Conservation (phyloP, 2,888 invertebrate species). For the Caenorhabditis sp. region DNA sequence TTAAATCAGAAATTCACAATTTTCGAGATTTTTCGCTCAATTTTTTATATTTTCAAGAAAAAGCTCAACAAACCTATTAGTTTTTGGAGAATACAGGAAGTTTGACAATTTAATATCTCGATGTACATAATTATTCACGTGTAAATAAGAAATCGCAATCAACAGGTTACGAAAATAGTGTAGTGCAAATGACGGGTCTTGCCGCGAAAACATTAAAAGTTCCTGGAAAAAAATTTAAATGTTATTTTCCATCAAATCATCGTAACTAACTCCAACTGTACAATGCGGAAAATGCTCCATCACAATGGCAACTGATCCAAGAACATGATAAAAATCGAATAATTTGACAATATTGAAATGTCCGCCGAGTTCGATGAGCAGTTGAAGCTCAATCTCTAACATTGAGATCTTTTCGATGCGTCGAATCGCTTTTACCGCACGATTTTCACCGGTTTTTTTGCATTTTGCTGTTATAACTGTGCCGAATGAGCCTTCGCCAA, state of each 20-base stretch:
- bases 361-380: constrained; percentile 33
- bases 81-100: constrained; percentile 25
- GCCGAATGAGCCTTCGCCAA: constrained; percentile 41
- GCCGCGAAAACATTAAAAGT: constrained; percentile 15
- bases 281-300: constrained; percentile 38
- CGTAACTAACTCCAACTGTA: constrained; percentile 9
- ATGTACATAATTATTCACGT: constrained; percentile 34
- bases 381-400: constrained; percentile 28
- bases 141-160: constrained; percentile 29
- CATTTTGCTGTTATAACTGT: constrained; percentile 31
- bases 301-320: constrained; percentile 24
- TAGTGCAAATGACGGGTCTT: constrained; percentile 18
- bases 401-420: constrained; percentile 21
- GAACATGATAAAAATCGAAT: constrained; percentile 22
- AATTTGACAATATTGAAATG: constrained; percentile 36
- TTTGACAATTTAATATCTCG: constrained; percentile 39
- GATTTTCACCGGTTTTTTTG: constrained; percentile 3
- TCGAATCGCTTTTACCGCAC: constrained; percentile 38
- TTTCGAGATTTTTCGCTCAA: too few relatives aligned
- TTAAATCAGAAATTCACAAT: neutral
- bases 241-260: too few relatives aligned
- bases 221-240: neutral
- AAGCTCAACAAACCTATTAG: constrained; percentile 9
- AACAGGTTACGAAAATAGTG: constrained; percentile 24
- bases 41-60: too few relatives aligned